Percentiles rank a stretch among this genome's conserved stretches.
These are phyloP conservation scores for Lytechinus variegatus DNA, from an alignment of 35 echinoderm and acorn worm species.

Conservation along the genomic window DNA sequence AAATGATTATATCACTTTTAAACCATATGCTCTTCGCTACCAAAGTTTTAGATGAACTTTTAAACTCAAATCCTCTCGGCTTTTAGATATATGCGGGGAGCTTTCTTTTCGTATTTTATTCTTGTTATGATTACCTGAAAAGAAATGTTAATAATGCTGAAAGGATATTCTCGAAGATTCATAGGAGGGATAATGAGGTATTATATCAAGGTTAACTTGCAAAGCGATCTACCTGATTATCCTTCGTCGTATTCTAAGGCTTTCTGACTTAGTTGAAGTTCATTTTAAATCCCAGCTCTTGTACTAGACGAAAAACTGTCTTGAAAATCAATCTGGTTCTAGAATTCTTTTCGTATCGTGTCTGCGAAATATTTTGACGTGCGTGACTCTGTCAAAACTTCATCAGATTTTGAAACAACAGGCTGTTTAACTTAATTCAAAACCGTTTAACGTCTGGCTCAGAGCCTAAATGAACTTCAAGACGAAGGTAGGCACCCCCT, in stretches of 20 bases:
- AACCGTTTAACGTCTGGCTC: background rate
- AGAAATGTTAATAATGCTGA: background rate
- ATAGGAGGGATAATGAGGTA: background rate
- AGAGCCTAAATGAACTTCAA: background rate
- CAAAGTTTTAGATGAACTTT: too few species aligned
- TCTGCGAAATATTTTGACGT: background rate
- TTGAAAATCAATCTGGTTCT: background rate
- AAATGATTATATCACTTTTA: too few species aligned
- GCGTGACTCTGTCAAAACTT: background rate
- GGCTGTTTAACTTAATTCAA: background rate
- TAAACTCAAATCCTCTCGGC: too few species aligned
- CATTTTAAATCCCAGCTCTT: too few species aligned
- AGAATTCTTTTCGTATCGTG: background rate
- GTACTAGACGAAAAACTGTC: background rate
- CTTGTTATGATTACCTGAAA: background rate
- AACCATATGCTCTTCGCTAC: too few species aligned
- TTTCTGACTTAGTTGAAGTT: background rate
- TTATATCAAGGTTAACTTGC: background rate
- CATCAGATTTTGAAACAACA: background rate
- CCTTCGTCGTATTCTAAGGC: background rate
- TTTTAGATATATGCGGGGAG: too few species aligned
- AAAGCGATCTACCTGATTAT: background rate
- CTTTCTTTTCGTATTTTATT: background rate
- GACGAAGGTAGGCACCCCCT: background rate
- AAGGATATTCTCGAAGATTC: background rate